These are phyloP conservation scores for Lasioglossum calceatum DNA, from an alignment of 2,888 invertebrate genomes.

Conservation along the genomic window DNA sequence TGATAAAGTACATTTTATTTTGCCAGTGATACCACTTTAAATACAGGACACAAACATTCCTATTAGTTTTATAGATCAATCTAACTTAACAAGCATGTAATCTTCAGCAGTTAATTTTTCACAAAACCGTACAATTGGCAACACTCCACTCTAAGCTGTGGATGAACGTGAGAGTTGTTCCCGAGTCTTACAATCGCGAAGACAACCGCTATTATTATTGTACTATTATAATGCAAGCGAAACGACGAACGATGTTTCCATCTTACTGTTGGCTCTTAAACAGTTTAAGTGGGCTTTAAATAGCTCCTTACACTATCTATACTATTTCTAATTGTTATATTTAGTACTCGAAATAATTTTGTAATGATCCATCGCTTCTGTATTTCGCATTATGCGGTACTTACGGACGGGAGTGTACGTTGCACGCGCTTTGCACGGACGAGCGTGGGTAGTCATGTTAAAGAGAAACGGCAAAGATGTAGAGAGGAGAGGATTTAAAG, in stretches of 20 bases:
- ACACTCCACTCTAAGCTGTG: background rate
- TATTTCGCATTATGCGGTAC: background rate
- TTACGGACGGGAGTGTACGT: background rate
- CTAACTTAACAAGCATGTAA: background rate
- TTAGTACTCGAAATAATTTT: background rate
- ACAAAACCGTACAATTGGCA: background rate
- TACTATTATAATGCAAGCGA: background rate
- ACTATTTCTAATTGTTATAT: background rate
- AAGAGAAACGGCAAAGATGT: slow-evolving; percentile 14
- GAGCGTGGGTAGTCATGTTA: slow-evolving; percentile 34
- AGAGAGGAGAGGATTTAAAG: slow-evolving; percentile 23
- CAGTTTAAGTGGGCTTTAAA: background rate
- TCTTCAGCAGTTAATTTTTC: background rate
- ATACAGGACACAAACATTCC: background rate
- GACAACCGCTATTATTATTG: background rate
- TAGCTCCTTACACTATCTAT: background rate
- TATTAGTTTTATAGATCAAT: background rate
- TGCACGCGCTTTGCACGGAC: slow-evolving; percentile 20
- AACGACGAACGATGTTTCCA: background rate
- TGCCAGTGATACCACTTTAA: background rate
- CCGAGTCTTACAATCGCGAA: background rate
- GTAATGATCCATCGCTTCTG: background rate
- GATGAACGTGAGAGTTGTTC: slow-evolving; percentile 1
- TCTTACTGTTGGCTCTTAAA: background rate
- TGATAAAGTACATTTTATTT: background rate